Base-by-base conservation (phyloP, 2,113 vertebrate species). In the Trogon melanurus region DNA sequence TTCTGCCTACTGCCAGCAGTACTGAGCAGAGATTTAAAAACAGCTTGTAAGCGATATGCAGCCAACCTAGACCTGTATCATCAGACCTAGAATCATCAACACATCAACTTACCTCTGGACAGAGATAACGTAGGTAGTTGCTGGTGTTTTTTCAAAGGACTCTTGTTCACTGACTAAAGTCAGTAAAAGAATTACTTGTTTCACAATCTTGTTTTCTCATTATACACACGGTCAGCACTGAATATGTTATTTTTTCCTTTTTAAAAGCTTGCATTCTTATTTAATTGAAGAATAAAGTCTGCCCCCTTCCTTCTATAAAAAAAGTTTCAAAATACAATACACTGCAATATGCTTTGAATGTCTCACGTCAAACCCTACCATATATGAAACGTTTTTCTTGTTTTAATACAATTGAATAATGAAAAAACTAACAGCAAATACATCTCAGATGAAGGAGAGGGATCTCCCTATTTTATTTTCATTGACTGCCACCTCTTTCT, bases 1-100 rank as follows among this genome's bases (percentile, higher is more conserved):
- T 95, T 89, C 88, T 84, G 91, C 91, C 93, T 88, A 47, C 85
- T 91, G n/a, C 79, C 89, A 92, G 57, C 65, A 91, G 17, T 32
- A 57, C 1, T 61, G 50, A 88, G 45, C 27, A 76, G 78, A 95
- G 92, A 96, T 92, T 93, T 93, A 79, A 62, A 83, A 90, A 34
- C 79, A 82, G 57, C 61, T 89, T 88, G 75, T 47, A 73, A 94
- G 56, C 67, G 87, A 80, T 38, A 88, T 22, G 74, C n/a, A 76
- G 56, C 58, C 79, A 84, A 61, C 86, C 84, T 71, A 85, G 32
- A 69, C 44, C 89, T 88, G 75, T 47, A 79, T n/a, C 79, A 93
- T 72, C 13, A 88, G 84, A 13, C 32, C 45, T 69, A 53, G 48
- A 81, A 83, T 86, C 87, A 75, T 65, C 78, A 94, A 48, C 64